These are phyloP conservation scores for Lysandra bellargus DNA, from an alignment of 2,888 invertebrate genomes.

Conservation along the genomic window DNA sequence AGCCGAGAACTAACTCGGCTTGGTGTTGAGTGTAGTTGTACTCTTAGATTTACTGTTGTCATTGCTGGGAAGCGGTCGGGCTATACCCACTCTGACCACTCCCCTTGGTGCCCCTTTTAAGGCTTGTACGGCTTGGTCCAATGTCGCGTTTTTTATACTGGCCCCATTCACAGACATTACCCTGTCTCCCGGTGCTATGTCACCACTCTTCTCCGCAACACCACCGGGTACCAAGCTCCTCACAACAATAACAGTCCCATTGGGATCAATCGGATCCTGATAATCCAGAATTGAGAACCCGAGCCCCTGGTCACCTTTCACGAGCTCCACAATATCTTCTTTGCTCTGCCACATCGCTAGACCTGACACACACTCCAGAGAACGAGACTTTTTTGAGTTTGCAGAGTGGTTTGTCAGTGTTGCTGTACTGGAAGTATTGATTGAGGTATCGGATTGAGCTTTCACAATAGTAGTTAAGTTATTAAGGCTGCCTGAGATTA, in stretches of 20 bases:
- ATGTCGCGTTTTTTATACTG: constrained; percentile 92
- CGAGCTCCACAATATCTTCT: constrained; percentile 93
- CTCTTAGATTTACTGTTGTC: constrained; percentile 66
- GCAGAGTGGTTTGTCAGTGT: constrained; percentile 85
- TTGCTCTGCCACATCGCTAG: constrained; percentile 98
- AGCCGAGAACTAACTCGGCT: constrained; percentile 67
- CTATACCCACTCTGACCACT: constrained; percentile 93
- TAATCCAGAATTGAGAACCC: constrained; percentile 99
- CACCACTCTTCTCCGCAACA: constrained; percentile 96
- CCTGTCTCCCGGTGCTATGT: constrained; percentile 97
- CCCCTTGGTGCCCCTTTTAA: constrained; percentile 96
- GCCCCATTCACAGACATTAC: constrained; percentile 95
- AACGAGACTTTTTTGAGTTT: constrained; percentile 90
- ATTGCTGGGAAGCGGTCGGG: constrained; percentile 86
- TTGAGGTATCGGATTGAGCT: constrained; percentile 96
- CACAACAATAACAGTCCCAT: constrained; percentile 97
- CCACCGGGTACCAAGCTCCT: constrained; percentile 98
- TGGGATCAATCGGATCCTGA: constrained; percentile 97
- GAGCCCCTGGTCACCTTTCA: constrained; percentile 96
- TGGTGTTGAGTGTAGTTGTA: constrained; percentile 63
- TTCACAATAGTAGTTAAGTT: constrained; percentile 91
- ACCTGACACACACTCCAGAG: constrained; percentile 96
- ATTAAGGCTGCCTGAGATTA: constrained; percentile 92
- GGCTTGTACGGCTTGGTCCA: constrained; percentile 97
- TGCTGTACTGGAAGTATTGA: constrained; percentile 92